Evolutionary conservation across 2,113 vertebrate species (phyloP), one percentile per base, ranked within the genome.

Genomic region (Bubo scandiacus): DNA sequence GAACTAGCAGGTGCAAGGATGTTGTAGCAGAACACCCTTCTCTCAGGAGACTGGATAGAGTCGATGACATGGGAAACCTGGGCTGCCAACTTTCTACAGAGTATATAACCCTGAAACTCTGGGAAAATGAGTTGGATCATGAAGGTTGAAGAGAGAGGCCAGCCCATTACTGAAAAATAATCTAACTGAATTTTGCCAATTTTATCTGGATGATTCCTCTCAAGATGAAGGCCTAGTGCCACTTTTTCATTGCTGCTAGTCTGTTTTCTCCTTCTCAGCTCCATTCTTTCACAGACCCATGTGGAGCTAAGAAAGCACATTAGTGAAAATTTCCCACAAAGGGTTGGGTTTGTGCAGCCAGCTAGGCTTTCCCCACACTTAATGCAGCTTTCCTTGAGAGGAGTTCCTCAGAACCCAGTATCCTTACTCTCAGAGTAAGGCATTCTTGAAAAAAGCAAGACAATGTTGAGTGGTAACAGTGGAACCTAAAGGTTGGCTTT

Each of bases 31-130:
- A 67, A 95, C 87, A 62, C 20, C 20, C 27, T 68, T 67, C n/a
- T 72, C 91, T 88, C 92, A 54, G 52, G 81, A 94, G 89, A 79
- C 62, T 15, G 45, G 25, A 90, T 15, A 65, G 88, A 95, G 73
- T 29, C 95, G 93, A 96, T 95, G 95, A 95, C 91, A 95, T 90
- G 95, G 73, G 97, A 96, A 96, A 79, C 70, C 77, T 34, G 58
- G 45, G 62, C 86, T 95, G 91, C 89, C 96, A 96, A 89, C 81
- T 92, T 91, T 94, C 78, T 77, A 54, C 25, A 67, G 29, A 87
- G 17, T 36, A 67, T 30, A 62, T 43, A 92, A 77, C 63, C 73
- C 38, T 52, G 42, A 72, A 86, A 87, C 58, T 22, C 66, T 73
- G 45, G n/a, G 81, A 92, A 89, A 91, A 92, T 45, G 5, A 91